phyloP scores from a whole-genome alignment of 2,888 invertebrate genomes.

The Apotomis betuletana region DNA sequence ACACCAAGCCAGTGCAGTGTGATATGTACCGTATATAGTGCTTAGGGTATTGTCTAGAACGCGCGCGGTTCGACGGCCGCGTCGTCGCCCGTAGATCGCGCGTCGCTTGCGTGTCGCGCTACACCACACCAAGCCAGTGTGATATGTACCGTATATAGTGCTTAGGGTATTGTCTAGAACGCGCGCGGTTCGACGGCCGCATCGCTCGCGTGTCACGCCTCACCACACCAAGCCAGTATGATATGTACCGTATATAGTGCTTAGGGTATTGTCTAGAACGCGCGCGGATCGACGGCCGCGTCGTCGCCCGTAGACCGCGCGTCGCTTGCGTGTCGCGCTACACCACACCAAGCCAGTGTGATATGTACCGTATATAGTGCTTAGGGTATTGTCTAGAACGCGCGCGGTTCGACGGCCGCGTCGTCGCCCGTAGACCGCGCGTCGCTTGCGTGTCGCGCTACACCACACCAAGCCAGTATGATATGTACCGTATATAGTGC shows the following conservation, averaged over 20 bases:
- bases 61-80: conserved; percentile 75
- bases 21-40: conserved; percentile 47
- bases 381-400: conserved; percentile 71
- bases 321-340: conserved; percentile 69
- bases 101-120: conserved; percentile 45
- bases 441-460: conserved; percentile 69
- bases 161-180: conserved; percentile 71
- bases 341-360: too few species aligned
- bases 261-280: conserved; percentile 71
- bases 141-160: conserved; percentile 47
- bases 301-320: conserved; percentile 73
- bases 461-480: too few species aligned
- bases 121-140: too few species aligned
- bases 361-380: conserved; percentile 54
- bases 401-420: too few species aligned
- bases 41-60: conserved; percentile 71
- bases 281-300: conserved; percentile 74
- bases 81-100: conserved; percentile 74
- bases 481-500: conserved; percentile 54
- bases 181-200: conserved; percentile 76
- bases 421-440: conserved; percentile 73
- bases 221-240: conserved; percentile 57
- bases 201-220: conserved; percentile 69
- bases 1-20: too few species aligned
- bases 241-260: conserved; percentile 50